Evolutionary conservation across 1,140 invertebrate genomes (phyloP).

Genomic region (Polypedilum vanderplanki): DNA sequence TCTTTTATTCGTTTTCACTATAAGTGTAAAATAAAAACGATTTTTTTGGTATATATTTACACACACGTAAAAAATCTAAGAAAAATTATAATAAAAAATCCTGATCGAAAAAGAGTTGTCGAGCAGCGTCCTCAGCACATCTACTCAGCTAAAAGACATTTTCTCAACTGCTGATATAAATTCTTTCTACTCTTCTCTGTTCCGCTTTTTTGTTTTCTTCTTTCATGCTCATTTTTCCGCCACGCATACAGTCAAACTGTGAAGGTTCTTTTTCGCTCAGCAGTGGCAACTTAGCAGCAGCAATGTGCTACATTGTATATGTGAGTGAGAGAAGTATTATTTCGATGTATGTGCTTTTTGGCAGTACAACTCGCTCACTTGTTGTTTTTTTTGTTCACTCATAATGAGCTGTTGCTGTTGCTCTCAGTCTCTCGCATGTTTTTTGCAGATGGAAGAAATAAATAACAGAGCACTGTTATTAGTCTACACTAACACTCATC

Average conservation of each 20-base stretch:
- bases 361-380: not conserved
- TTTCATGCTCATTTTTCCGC: not conserved
- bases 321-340: not conserved
- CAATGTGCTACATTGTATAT: too few relatives aligned
- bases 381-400: not conserved
- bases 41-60: not conserved
- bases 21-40: too few relatives aligned
- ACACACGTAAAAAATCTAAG: not conserved
- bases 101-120: not conserved
- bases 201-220: constrained; percentile 3
- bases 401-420: not conserved
- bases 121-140: not conserved
- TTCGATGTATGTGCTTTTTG: not conserved
- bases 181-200: constrained; percentile 4
- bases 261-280: not conserved
- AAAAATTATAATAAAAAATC: constrained; percentile 4
- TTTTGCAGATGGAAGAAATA: not conserved
- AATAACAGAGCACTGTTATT: not conserved
- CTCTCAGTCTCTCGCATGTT: not conserved
- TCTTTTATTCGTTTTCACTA: not conserved
- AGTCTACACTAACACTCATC: too few relatives aligned
- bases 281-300: too few relatives aligned
- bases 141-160: not conserved
- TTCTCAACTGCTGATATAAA: constrained; percentile 12
- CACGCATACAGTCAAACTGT: not conserved